phyloP scores from a whole-genome alignment of 2,113 vertebrate species.

The Rallus limicola region DNA sequence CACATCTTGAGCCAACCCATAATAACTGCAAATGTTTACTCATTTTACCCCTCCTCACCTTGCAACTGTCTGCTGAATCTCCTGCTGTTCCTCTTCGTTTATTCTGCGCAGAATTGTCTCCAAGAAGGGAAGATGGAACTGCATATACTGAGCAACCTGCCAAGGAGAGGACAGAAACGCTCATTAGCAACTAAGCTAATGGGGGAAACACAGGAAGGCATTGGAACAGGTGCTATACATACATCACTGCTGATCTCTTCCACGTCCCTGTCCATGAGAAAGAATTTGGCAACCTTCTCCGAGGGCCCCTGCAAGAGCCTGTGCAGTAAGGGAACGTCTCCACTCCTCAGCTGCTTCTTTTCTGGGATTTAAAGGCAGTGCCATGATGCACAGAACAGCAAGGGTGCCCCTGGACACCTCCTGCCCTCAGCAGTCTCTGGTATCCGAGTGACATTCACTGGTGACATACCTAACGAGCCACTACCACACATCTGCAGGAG shows the following conservation, averaged over 20 bases:
- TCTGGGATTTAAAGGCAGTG: conserved; percentile 72
- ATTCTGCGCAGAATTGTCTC: conserved; percentile 85
- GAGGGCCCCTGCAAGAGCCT: conserved; percentile 91
- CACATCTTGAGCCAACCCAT: not conserved
- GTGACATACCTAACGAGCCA: not conserved
- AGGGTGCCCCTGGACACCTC: not conserved
- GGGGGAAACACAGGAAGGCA: not conserved
- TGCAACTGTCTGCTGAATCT: conserved; percentile 77
- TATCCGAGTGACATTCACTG: not conserved
- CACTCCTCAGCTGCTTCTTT: conserved; percentile 81
- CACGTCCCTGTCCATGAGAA: conserved; percentile 89
- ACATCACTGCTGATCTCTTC: conserved; percentile 93
- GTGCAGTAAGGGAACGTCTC: conserved; percentile 87
- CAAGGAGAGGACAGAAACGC: not conserved
- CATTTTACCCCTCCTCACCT: conserved; percentile 74
- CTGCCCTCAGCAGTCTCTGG: accelerated
- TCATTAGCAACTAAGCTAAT: accelerated
- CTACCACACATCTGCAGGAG: not conserved
- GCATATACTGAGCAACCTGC: conserved; percentile 93
- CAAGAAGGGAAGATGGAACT: conserved; percentile 86
- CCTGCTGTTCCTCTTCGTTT: conserved; percentile 83
- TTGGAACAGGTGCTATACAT: conserved; percentile 4
- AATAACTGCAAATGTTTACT: not conserved
- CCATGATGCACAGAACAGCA: not conserved
- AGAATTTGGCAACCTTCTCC: conserved; percentile 86